Percentiles rank a stretch among this genome's conserved stretches.
These are phyloP conservation scores for Nasonia vitripennis DNA, from an alignment of 1,140 invertebrate species.

Conservation along the genomic window DNA sequence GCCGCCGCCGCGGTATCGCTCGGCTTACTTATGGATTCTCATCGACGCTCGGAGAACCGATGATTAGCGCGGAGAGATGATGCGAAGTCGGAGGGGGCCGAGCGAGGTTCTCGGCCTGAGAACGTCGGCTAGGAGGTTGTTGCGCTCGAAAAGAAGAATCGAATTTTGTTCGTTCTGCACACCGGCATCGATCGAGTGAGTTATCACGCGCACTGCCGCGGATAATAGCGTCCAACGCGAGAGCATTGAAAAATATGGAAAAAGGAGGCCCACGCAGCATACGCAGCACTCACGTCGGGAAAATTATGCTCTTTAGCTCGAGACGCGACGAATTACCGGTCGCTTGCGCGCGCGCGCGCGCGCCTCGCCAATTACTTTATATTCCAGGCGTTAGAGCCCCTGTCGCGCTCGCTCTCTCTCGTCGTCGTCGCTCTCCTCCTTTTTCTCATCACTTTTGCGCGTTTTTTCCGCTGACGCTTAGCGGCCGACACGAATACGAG, in stretches of 20 bases:
- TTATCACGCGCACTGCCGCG: too few relatives aligned
- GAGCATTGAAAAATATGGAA: too few relatives aligned
- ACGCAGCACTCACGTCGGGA: background rate
- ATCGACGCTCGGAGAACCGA: slow-evolving; percentile 21
- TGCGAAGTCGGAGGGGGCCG: background rate
- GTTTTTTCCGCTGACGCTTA: background rate
- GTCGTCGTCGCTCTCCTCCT: background rate
- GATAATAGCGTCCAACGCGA: too few relatives aligned
- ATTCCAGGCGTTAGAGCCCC: background rate
- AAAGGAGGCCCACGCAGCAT: too few relatives aligned
- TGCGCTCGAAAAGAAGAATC: background rate
- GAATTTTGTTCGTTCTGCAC: background rate
- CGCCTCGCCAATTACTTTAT: background rate
- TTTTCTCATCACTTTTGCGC: background rate
- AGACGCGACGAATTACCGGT: background rate
- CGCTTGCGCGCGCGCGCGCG: too few relatives aligned
- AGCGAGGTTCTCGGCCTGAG: background rate
- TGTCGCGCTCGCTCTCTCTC: background rate
- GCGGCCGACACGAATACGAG: background rate
- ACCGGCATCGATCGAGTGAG: too few relatives aligned
- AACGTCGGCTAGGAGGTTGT: background rate
- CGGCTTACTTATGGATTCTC: slow-evolving; percentile 34
- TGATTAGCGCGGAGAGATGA: slow-evolving; percentile 29
- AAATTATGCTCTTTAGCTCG: background rate
- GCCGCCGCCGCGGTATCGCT: slow-evolving; percentile 18